These are phyloP conservation scores for Phyllostomus hastatus DNA, from an alignment of 2,113 vertebrate species.

Conservation along the genomic window DNA sequence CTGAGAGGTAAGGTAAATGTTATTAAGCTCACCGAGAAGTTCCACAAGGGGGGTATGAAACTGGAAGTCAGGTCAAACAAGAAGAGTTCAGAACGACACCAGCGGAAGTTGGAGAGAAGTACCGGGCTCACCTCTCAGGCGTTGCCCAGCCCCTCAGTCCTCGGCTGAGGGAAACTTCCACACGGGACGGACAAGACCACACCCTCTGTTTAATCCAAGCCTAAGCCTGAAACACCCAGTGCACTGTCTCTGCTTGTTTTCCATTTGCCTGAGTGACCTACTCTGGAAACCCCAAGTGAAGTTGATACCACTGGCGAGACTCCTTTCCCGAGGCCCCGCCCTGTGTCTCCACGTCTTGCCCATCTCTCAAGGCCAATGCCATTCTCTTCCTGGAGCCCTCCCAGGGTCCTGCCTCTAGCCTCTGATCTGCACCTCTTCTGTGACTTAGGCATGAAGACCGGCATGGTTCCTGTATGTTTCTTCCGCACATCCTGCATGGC, in stretches of 20 bases:
- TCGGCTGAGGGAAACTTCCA: neutral
- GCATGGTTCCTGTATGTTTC: neutral
- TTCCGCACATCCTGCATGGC: neutral
- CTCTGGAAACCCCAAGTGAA: neutral
- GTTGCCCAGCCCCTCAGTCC: neutral
- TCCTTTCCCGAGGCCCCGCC: neutral
- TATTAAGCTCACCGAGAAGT: neutral
- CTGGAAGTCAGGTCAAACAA: neutral
- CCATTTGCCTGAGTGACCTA: neutral
- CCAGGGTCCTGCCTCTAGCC: neutral
- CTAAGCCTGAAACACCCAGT: neutral
- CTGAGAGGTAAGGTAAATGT: slow-evolving; percentile 39
- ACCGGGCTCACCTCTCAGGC: neutral
- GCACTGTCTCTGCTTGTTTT: neutral
- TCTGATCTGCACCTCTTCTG: neutral
- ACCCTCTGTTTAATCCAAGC: neutral
- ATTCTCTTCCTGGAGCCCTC: neutral
- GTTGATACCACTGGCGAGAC: accelerated
- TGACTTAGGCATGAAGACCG: neutral
- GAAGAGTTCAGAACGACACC: neutral
- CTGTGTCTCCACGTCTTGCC: neutral
- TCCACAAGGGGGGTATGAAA: neutral
- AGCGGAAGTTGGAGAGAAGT: neutral
- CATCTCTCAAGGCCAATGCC: neutral
- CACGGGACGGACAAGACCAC: neutral